Base-by-base conservation (phyloP, 1,140 invertebrate genomes). In the Lepidurus packardi region DNA sequence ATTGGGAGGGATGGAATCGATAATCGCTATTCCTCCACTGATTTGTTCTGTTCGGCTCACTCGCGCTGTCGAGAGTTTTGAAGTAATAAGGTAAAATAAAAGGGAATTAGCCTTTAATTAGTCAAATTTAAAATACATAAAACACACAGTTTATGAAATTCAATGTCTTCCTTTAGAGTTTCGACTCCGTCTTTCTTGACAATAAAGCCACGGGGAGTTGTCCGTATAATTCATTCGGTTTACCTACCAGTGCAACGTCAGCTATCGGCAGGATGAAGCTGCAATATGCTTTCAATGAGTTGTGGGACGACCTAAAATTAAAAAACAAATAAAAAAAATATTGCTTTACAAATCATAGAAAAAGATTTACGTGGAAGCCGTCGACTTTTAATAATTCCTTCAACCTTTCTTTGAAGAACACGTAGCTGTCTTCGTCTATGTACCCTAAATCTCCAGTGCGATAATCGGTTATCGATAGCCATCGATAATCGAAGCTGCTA, bases 201-300 rank as follows among this genome's bases (percentile, higher is more conserved):
- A n/a, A 94, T 87, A 82, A 91, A 1, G 92, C 93, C 82, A 87
- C 87, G 0, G 92, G 92, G 1, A 93, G 82, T 86, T 94, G 93
- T 13, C 91, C 92, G 1, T 89, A 89, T 8, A 89, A 83, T 1
- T 86, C 83, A 83, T 95, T 90, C 0, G 92, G 91, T 1, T 94
- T 86, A 0, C 94, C 94, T 25, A 95, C 90, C 0, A 96, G 93
- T 2, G 92, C 93, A 10, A 81, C 85, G 77, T 88, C 87, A 16
- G 81, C 80, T 11, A 88, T 82, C 6, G n/a, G 80, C 82, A 3
- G 84, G 83, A 80, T 88, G 86, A 16, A 80, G 80, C 8, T 87
- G 80, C 10, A 88, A 81, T n/a, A 88, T 24, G 73, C 84, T 83
- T 82, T 89, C 88, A n/a, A 88, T 79, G 79, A 87, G 86, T 4